Base-by-base conservation (phyloP, 2,113 vertebrate species). In the Oncorhynchus tshawytscha region DNA sequence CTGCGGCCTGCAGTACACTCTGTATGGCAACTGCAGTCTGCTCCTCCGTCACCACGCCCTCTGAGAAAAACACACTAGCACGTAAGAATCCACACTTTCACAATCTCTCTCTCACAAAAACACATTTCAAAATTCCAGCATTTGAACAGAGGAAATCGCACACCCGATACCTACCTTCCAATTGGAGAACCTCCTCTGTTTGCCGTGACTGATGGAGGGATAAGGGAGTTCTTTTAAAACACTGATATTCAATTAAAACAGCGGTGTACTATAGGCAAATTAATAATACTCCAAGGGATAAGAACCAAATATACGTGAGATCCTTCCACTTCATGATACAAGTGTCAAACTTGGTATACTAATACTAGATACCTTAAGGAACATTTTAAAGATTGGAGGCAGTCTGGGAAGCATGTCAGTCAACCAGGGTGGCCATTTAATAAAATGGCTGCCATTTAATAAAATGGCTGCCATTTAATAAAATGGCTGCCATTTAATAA, bases 1-100 rank as follows among this genome's bases (percentile, higher is more conserved):
- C 92, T 65, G 85, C 88, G 71, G 94, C 92, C 90, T 95, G 96
- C 78, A 95, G 94, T 83, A 96, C 95, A 24, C 94, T 94, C 15
- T 95, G 88, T 82, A 97, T 97, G 88, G 95, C 94, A 91, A 96
- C 95, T 3, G 95, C 94, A 0, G 95, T 88, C 78, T 94, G 95
- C 84, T 96, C 95, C 73, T 95, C 95, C 0, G 91, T 73, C 45
- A 93, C 95, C 1, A 93, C 92, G 11, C 93, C 86, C 78, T 96
- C 96, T 79, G 90, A 54, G 73, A 83, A 73, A 76, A 49, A 59
- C 5, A 70, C 29, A 75, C 4, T 11, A 83, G 45, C 15, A 34
- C 5, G 5, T 67, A 39, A 34, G 29, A 7, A 67, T 13, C 5
- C 27, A 31, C 27, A 67, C 20, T n/a, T 15, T 31, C 29, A 31